Conservation (phyloP, 1,140 invertebrate species). For the Drosophila lacertosa region DNA sequence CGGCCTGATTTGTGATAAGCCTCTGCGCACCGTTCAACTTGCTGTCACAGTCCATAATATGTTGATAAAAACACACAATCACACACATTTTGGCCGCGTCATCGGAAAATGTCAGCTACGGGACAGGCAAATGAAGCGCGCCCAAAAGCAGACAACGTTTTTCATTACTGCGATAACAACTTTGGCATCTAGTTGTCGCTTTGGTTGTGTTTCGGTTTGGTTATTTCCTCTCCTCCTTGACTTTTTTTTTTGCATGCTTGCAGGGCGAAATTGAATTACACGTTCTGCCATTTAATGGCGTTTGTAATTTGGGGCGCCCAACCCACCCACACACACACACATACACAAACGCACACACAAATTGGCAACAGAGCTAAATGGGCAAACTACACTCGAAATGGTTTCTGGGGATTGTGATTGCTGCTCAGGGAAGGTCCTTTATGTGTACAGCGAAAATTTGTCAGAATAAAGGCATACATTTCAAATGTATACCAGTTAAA, state of each 20-base stretch:
- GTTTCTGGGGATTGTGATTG: constrained; percentile 14
- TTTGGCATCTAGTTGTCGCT: constrained; percentile 29
- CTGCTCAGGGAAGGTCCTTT: no score
- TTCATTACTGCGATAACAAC: constrained; percentile 38
- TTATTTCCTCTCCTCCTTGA: background rate
- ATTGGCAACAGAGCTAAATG: constrained; percentile 48
- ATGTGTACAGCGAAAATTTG: no score
- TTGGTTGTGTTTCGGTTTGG: background rate
- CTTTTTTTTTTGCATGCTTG: constrained; percentile 25
- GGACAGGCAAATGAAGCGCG: constrained; percentile 34
- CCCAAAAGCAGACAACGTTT: constrained; percentile 42
- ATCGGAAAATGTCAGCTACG: constrained; percentile 14
- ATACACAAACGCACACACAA: constrained; percentile 33
- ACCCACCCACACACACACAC: constrained; percentile 12
- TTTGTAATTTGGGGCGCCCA: constrained; percentile 31
- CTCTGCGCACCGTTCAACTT: background rate
- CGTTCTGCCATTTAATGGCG: constrained; percentile 53
- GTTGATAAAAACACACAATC: background rate
- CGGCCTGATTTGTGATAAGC: constrained; percentile 28
- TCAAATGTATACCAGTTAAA: background rate
- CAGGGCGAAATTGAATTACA: constrained; percentile 63
- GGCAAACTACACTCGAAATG: constrained; percentile 29
- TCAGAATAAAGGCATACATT: background rate
- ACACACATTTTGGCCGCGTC: constrained; percentile 8
- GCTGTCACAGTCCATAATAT: constrained; percentile 21